These are phyloP conservation scores for Meandrina meandrites DNA, from an alignment of 92 coral and sea anemone genomes.

Conservation along the genomic window DNA sequence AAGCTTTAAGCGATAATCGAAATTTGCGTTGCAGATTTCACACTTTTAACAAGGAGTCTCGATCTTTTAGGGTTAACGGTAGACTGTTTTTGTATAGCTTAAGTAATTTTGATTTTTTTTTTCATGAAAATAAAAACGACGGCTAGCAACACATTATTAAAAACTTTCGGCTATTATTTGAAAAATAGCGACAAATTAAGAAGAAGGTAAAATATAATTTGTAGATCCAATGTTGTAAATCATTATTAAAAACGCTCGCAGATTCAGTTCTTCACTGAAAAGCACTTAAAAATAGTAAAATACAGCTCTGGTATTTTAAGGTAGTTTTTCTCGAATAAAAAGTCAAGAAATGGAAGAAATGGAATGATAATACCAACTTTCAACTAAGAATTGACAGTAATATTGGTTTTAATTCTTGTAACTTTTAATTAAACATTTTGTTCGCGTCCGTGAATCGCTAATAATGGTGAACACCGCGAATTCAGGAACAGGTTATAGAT, in stretches of 20 bases:
- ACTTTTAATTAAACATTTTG: conserved; percentile 1
- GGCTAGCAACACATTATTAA: neutral
- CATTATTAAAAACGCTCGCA: neutral
- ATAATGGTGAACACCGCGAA: neutral
- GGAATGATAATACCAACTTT: neutral
- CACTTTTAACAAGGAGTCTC: neutral
- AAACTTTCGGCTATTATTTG: neutral
- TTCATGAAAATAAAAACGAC: no score
- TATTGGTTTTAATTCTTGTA: neutral
- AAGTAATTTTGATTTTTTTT: neutral
- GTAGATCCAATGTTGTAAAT: neutral
- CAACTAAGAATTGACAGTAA: neutral
- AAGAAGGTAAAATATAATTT: neutral
- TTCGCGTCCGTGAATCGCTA: neutral
- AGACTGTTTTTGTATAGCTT: neutral
- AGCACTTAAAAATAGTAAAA: neutral
- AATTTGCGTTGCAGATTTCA: neutral
- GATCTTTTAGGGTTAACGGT: neutral
- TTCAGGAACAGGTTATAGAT: neutral
- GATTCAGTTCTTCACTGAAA: neutral
- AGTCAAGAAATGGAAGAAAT: neutral
- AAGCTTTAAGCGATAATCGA: neutral
- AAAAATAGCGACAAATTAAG: neutral
- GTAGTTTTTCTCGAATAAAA: neutral
- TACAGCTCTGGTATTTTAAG: neutral